Evolutionary conservation across 1,140 invertebrate species (phyloP).

Genomic region (Spodoptera litura): DNA sequence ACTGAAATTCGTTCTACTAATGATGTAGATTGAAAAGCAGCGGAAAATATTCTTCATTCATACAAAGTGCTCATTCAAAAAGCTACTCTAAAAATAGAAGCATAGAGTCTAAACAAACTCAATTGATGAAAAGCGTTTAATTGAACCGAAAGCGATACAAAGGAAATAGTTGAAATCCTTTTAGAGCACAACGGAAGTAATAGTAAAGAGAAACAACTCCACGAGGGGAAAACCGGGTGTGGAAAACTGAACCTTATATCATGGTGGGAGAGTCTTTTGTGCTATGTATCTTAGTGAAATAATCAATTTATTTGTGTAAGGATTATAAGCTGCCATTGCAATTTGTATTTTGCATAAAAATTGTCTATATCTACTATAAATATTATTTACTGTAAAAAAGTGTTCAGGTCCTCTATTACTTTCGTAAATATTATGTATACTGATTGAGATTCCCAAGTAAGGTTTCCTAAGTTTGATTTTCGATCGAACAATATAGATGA

Average conservation of each 20-base stretch:
- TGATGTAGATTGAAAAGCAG: neutral
- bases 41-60: neutral
- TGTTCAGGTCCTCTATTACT: too few species aligned
- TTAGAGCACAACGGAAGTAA: constrained; percentile 3
- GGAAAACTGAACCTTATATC: neutral
- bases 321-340: too few species aligned
- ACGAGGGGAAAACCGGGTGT: neutral
- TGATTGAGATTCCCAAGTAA: too few species aligned
- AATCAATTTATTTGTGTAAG: too few species aligned
- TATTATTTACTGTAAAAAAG: too few species aligned
- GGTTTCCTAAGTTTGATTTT: too few species aligned
- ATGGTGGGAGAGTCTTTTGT: neutral
- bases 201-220: constrained; percentile 13
- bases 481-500: too few species aligned
- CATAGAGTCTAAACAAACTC: neutral
- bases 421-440: too few species aligned
- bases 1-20: too few species aligned
- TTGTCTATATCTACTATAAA: too few species aligned
- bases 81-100: neutral
- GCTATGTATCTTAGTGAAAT: too few species aligned
- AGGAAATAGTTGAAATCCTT: constrained; percentile 34
- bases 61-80: neutral
- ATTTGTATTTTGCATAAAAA: too few species aligned
- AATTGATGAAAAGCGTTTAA: constrained; percentile 16
- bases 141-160: constrained; percentile 20